Conservation (phyloP, 2,113 vertebrate species). For the Herpailurus yagouaroundi region DNA sequence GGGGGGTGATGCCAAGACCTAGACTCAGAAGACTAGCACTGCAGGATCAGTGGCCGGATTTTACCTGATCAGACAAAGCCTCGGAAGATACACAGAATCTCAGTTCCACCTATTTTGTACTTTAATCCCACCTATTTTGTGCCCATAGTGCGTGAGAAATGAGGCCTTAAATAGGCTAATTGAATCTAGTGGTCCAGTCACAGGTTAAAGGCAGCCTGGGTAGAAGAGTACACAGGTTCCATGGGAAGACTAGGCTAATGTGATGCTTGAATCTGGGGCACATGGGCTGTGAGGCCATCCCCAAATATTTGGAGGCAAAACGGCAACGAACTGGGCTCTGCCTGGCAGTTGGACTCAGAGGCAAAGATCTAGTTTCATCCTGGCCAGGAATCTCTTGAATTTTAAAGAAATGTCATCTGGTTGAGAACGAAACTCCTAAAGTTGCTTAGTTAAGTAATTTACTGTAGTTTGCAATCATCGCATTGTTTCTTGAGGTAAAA, state of each 20-base stretch:
- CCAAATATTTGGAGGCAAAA: background rate
- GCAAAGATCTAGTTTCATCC: background rate
- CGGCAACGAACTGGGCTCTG: background rate
- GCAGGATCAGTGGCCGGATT: background rate
- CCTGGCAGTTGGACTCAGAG: background rate
- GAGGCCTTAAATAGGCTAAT: background rate
- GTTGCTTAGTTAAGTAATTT: constrained; percentile 5
- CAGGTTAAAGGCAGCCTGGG: background rate
- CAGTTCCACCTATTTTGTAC: background rate
- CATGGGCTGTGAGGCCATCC: background rate
- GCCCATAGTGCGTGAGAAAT: background rate
- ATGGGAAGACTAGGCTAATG: background rate
- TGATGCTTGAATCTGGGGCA: background rate
- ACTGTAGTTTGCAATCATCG: background rate
- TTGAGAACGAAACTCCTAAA: background rate
- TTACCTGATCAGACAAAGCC: background rate
- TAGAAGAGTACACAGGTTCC: background rate
- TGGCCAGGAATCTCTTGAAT: background rate
- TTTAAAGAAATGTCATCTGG: background rate
- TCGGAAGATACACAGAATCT: background rate
- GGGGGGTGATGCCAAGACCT: background rate
- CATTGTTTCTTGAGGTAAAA: background rate
- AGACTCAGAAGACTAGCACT: background rate
- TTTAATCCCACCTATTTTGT: background rate
- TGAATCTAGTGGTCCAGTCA: background rate